These are phyloP conservation scores for Prunella strophiata DNA, from an alignment of 2,797 vertebrate genomes.

Conservation along the genomic window DNA sequence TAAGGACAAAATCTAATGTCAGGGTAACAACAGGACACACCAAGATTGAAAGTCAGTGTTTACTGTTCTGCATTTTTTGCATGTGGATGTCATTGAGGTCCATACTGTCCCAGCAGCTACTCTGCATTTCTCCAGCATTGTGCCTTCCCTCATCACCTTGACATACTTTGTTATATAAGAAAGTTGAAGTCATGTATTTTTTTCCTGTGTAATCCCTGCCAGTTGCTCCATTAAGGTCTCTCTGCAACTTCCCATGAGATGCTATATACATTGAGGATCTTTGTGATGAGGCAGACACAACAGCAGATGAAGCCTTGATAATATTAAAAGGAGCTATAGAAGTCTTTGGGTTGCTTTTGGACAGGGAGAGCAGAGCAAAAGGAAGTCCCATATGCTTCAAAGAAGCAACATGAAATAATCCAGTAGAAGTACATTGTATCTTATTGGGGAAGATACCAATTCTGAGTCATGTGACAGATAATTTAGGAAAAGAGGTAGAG, in stretches of 20 bases:
- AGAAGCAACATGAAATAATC: neutral
- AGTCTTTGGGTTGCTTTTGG: neutral
- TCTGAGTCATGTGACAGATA: neutral
- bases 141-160: neutral
- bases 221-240: neutral
- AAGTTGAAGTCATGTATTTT: neutral
- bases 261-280: neutral
- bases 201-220: neutral
- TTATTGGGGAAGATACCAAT: neutral
- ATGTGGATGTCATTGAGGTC: rapidly evolving
- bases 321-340: neutral
- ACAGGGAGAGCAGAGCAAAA: neutral
- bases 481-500: neutral
- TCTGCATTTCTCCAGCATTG: neutral
- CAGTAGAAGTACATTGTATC: neutral
- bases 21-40: neutral
- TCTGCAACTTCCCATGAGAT: neutral
- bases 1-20: neutral
- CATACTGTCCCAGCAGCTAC: neutral
- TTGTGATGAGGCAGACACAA: neutral
- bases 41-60: neutral
- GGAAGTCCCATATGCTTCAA: neutral
- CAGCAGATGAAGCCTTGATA: neutral
- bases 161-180: neutral
- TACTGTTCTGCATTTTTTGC: neutral